A percentile compares a stretch with the other conserved stretches of the same genome.
Evolutionary conservation across 2,888 invertebrate genomes (phyloP).

Genomic region (Matsumyia berberina): DNA sequence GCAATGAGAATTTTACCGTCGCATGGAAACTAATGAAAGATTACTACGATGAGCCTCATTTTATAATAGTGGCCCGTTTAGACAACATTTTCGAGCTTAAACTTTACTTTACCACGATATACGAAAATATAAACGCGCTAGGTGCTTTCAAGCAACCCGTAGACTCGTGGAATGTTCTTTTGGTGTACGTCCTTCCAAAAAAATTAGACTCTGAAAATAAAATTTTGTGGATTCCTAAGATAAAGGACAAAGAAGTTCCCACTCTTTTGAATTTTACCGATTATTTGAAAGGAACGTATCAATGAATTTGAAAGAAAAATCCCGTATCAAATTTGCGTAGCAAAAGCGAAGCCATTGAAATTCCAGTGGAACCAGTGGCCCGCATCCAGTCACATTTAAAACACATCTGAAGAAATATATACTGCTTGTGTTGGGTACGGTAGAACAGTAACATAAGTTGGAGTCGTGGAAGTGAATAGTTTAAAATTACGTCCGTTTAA

Average conservation of each 20-base stretch:
- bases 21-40: slow-evolving; percentile 18
- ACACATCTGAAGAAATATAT: too few relatives aligned
- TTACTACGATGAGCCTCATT: slow-evolving; percentile 31
- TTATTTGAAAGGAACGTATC: background rate
- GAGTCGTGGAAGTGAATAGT: too few relatives aligned
- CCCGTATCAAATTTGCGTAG: too few relatives aligned
- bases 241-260: background rate
- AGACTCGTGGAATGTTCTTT: background rate
- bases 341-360: too few relatives aligned
- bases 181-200: background rate
- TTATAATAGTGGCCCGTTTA: slow-evolving; percentile 20
- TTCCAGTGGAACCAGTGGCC: background rate
- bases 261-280: background rate
- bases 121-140: background rate
- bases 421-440: too few relatives aligned
- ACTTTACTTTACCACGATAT: too few relatives aligned
- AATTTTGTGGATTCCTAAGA: too few relatives aligned
- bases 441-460: too few relatives aligned
- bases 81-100: slow-evolving; percentile 22
- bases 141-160: background rate
- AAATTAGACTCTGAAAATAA: too few relatives aligned
- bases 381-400: too few relatives aligned
- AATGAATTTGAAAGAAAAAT: too few relatives aligned
- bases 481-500: too few relatives aligned
- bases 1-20: slow-evolving; percentile 20